Base-by-base conservation (phyloP, 2,797 vertebrate genomes). In the Manis crassicaudata region DNA sequence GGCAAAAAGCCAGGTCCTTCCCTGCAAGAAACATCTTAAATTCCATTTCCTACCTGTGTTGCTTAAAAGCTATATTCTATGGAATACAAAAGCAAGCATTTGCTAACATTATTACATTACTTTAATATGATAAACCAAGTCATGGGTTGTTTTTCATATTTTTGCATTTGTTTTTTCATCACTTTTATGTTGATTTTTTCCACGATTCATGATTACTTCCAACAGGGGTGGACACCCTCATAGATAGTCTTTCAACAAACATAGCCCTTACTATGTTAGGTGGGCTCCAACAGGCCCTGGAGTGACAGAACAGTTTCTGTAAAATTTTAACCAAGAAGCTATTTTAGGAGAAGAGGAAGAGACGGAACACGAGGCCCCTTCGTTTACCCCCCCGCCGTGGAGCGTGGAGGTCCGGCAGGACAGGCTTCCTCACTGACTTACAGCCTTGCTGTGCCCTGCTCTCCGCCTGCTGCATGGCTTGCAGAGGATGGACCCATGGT, bases 321-420 rank as follows among this genome's bases (percentile, higher is more conserved):
- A 16, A 50, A 20, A 27, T 10, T 27, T 63, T 5, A 29, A 5
- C 23, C 13, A 62, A 62, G 58, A 27, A 27, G n/a, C 10, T 8
- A 0, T 25, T 35, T 27, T 12, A 50, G 58, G 43, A 37, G 32
- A 14, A 75, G 9, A 35, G 40, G 56, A 14, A 56, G 58, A 18
- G 58, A 37, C 0, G 56, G 16, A 11, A 1, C 0, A 17, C 6
- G 13, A 35, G 40, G 9, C 5, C 23, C 0, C 35, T 37, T 5
- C 16, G 1, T 50, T n/a, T 3, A 0, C 2, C 43, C 4, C 11
- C 11, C 2, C 5, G 5, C 2, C 58, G 52, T 8, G 7, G 12
- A 14, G 10, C 3, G 1, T 13, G 10, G 18, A 1, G 70, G 4
- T n/a, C 23, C 7, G 23, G 60, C 10, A 52, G 43, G 84, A 43